phyloP scores from a whole-genome alignment of 2,113 vertebrate genomes.

The Marmota monax region DNA sequence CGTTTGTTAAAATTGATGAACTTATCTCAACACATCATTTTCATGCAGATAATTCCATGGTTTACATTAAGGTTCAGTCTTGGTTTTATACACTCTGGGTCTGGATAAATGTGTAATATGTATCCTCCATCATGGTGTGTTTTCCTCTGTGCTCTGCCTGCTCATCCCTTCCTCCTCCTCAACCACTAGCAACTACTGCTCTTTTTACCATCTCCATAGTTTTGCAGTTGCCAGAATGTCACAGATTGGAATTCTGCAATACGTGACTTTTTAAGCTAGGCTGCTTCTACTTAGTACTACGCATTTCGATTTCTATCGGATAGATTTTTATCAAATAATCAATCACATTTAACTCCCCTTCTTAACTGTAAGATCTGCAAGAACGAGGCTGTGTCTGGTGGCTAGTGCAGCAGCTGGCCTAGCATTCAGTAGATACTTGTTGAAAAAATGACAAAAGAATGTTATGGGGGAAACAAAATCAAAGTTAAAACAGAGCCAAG shows the following conservation, averaged over 20 bases:
- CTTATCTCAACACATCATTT: background rate
- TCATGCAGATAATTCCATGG: background rate
- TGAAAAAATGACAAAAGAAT: background rate
- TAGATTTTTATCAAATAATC: background rate
- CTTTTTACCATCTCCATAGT: background rate
- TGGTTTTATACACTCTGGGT: background rate
- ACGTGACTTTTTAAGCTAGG: background rate
- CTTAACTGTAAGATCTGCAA: background rate
- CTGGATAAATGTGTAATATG: background rate
- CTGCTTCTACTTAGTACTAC: background rate
- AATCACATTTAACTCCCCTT: background rate
- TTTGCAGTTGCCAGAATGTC: background rate
- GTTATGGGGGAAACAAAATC: background rate
- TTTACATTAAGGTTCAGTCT: background rate
- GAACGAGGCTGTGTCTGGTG: background rate
- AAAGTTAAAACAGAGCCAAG: background rate
- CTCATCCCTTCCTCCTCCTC: background rate
- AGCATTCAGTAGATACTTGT: no score
- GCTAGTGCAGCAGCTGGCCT: background rate
- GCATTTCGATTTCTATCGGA: background rate
- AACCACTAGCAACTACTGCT: background rate
- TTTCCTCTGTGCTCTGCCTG: background rate
- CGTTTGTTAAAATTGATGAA: background rate
- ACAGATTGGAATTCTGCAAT: background rate
- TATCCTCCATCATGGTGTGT: no score